A percentile compares a stretch with the other conserved stretches of the same genome.
These are phyloP conservation scores for Aphelenchoides bicaudatus DNA, from an alignment of 2,888 invertebrate species.

Conservation along the genomic window DNA sequence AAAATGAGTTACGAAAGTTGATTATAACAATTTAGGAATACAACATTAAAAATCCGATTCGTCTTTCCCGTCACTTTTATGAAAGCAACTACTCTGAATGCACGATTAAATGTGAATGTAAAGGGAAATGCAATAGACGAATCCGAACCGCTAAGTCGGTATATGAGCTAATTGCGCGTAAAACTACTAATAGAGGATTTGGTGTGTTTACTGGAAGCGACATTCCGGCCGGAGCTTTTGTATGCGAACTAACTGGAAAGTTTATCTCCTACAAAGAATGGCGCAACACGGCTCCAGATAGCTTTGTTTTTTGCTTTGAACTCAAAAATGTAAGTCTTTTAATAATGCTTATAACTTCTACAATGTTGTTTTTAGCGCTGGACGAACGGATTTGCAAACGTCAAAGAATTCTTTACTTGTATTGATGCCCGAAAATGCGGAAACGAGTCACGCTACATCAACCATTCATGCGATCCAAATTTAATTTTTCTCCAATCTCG, in stretches of 20 bases:
- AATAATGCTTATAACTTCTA: background rate
- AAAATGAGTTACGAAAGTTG: background rate
- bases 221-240: conserved; percentile 1
- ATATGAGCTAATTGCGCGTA: background rate
- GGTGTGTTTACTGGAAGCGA: background rate
- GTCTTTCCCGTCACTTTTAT: background rate
- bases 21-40: background rate
- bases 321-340: conserved; percentile 10
- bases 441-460: background rate
- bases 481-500: background rate
- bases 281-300: background rate
- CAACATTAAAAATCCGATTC: no score
- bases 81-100: conserved; percentile 1
- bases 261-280: background rate
- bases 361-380: background rate
- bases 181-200: background rate
- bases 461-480: background rate
- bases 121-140: background rate
- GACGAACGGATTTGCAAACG: background rate
- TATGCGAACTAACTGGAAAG: background rate
- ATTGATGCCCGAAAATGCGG: background rate
- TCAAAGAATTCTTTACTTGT: no score
- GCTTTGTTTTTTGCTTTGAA: background rate
- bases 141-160: background rate
- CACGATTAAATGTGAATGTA: background rate